These are phyloP conservation scores for Bombus waltoni DNA, from an alignment of 1,140 invertebrate species.

Conservation along the genomic window DNA sequence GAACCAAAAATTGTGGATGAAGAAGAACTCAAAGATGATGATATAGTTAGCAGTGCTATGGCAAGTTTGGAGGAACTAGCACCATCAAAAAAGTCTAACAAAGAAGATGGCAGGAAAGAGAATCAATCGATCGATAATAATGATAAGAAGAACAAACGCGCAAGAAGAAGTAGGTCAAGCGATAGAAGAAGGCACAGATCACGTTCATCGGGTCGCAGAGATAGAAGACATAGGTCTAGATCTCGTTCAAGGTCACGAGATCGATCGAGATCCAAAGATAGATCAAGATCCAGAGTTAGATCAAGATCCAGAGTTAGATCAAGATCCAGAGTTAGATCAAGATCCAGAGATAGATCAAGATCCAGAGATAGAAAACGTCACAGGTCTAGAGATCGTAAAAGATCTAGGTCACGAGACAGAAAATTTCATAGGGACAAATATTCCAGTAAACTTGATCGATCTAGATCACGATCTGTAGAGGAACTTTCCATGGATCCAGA, in stretches of 20 bases:
- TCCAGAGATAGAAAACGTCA: slow-evolving; percentile 72
- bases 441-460: slow-evolving; percentile 58
- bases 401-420: slow-evolving; percentile 72
- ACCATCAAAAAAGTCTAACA: slow-evolving; percentile 82
- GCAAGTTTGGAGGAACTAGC: slow-evolving; percentile 94
- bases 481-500: slow-evolving; percentile 81
- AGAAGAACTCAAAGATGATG: slow-evolving; percentile 75
- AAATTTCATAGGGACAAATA: slow-evolving; percentile 61
- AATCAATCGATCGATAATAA: slow-evolving; percentile 30
- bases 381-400: slow-evolving; percentile 78
- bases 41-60: slow-evolving; percentile 92
- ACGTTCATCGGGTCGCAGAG: slow-evolving; percentile 75
- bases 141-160: slow-evolving; percentile 51
- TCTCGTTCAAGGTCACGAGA: slow-evolving; percentile 69
- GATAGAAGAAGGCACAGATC: slow-evolving; percentile 77
- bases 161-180: slow-evolving; percentile 70
- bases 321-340: too few relatives aligned
- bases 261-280: slow-evolving; percentile 64
- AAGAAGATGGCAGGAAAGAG: slow-evolving; percentile 22
- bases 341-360: slow-evolving; percentile 43
- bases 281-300: neutral
- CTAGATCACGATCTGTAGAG: slow-evolving; percentile 72
- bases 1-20: slow-evolving; percentile 77
- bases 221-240: slow-evolving; percentile 73
- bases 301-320: slow-evolving; percentile 64